phyloP scores from a whole-genome alignment of 1,140 invertebrate genomes.

The Melanaphis sacchari region DNA sequence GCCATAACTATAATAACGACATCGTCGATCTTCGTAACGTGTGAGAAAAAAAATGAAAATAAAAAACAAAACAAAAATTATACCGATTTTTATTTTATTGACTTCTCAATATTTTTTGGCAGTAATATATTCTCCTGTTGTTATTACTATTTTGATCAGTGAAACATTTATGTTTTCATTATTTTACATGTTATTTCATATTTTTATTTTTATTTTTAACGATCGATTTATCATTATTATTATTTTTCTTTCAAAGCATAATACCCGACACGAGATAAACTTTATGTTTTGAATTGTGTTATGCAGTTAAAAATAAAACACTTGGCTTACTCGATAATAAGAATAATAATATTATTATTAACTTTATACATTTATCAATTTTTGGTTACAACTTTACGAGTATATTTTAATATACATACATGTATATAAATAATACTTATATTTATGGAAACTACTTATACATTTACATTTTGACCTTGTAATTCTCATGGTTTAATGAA shows the following conservation, averaged over 20 bases:
- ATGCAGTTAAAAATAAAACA: background rate
- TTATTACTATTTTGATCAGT: background rate
- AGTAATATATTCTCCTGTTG: background rate
- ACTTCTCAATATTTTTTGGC: background rate
- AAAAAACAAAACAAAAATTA: background rate
- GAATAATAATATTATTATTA: background rate
- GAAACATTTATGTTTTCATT: background rate
- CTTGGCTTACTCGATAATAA: background rate
- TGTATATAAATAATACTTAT: background rate
- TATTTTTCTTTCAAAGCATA: background rate
- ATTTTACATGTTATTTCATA: background rate
- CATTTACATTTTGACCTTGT: conserved; percentile 31
- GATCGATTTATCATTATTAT: background rate
- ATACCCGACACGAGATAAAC: background rate
- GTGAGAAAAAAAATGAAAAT: background rate
- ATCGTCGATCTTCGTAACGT: background rate
- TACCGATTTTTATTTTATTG: background rate
- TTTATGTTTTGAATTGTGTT: background rate
- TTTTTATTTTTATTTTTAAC: background rate
- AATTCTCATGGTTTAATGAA: background rate
- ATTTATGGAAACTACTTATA: background rate
- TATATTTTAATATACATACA: background rate
- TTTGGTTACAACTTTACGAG: background rate
- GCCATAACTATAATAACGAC: background rate
- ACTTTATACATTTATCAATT: background rate